A percentile compares a stretch with the other conserved stretches of the same genome.
phyloP scores from a whole-genome alignment of 2,797 vertebrate species.

The Sebastes dallii region DNA sequence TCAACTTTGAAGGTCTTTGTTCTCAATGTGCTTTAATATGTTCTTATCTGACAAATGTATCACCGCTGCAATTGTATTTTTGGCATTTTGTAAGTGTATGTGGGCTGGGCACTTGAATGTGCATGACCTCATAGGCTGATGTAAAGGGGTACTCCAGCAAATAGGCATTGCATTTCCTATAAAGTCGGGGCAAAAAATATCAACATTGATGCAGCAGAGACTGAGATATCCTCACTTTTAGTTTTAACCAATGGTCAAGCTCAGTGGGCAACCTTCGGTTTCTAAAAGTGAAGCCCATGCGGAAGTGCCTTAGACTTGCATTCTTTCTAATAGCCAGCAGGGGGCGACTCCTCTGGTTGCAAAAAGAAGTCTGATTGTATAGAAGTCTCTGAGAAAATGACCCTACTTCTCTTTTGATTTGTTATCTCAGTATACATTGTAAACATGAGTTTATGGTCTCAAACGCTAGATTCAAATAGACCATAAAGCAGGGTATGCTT shows the following conservation, averaged over 20 bases:
- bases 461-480: too few relatives aligned
- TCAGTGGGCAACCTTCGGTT: too few relatives aligned
- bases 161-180: background rate
- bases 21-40: background rate
- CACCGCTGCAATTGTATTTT: background rate
- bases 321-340: too few relatives aligned
- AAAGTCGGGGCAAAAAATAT: background rate
- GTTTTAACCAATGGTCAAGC: background rate
- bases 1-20: background rate
- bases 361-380: too few relatives aligned
- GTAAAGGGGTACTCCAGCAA: background rate
- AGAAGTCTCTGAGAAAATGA: too few relatives aligned
- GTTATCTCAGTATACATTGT: too few relatives aligned
- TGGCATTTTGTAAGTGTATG: background rate
- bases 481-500: too few relatives aligned
- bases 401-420: too few relatives aligned
- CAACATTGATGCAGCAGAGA: background rate
- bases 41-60: background rate
- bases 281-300: too few relatives aligned
- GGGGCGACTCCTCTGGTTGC: too few relatives aligned
- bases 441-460: too few relatives aligned
- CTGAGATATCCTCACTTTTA: background rate
- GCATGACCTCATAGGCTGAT: background rate
- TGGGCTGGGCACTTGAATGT: background rate
- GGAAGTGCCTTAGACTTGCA: too few relatives aligned